Conservation (phyloP, 2,113 vertebrate species). For the Hippocampus mohnikei region DNA sequence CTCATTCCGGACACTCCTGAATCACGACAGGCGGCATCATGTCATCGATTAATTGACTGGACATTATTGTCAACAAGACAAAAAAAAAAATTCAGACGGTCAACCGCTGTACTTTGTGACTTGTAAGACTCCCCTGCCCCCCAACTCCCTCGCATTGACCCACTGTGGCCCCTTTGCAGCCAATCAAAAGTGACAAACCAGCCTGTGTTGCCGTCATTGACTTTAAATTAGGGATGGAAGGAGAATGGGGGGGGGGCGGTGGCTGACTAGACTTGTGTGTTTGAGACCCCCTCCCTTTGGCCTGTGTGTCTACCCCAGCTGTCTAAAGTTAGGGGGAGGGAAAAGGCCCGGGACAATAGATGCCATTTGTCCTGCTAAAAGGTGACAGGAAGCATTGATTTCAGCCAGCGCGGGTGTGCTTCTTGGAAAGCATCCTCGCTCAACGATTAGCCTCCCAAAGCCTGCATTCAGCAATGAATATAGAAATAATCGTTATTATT, state of each 20-base stretch:
- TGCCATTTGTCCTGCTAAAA: constrained; percentile 72
- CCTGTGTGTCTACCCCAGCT: constrained; percentile 52
- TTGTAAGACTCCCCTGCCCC: background rate
- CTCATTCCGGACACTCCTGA: no score
- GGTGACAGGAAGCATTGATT: constrained; percentile 73
- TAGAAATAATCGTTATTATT: background rate
- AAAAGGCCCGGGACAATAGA: constrained; percentile 58
- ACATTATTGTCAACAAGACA: background rate
- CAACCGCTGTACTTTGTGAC: background rate
- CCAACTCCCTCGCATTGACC: constrained; percentile 31
- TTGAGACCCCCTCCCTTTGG: constrained; percentile 6
- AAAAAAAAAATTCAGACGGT: background rate
- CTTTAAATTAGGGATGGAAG: constrained; percentile 25
- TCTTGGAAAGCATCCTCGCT: constrained; percentile 43
- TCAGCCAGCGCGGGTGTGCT: constrained; percentile 37
- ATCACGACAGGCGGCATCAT: no score
- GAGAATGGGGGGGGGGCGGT: constrained; percentile 19
- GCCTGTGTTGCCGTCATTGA: constrained; percentile 30
- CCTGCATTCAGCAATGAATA: background rate
- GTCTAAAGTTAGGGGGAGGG: constrained; percentile 53
- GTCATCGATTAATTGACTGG: background rate
- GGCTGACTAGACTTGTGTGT: constrained; percentile 20
- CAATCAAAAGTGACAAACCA: constrained; percentile 45
- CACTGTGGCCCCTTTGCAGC: constrained; percentile 37
- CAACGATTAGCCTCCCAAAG: constrained; percentile 10